phyloP scores from a whole-genome alignment of 2,888 invertebrate genomes.

The Amiota mariae region DNA sequence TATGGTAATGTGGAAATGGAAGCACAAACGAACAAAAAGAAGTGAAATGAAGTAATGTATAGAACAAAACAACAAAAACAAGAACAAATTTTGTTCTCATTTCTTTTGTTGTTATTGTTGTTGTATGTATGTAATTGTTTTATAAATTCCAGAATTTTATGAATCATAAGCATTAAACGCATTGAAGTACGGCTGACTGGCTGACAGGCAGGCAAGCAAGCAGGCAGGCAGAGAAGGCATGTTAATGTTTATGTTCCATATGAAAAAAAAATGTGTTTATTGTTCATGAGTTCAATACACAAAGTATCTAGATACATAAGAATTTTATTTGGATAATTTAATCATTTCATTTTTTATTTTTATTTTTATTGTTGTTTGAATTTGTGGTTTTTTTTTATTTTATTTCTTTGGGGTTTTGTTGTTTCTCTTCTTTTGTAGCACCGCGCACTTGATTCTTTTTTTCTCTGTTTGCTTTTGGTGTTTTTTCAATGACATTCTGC shows the following conservation, averaged over 20 bases:
- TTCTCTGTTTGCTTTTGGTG: not conserved
- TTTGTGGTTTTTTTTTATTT: constrained; percentile 14
- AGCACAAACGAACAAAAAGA: no score
- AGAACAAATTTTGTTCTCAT: no score
- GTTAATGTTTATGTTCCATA: no score
- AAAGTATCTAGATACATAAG: no score
- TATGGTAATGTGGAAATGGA: no score
- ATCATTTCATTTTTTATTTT: not conserved
- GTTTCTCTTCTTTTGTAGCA: constrained; percentile 30
- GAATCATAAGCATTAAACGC: constrained; percentile 38
- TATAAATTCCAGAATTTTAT: constrained; percentile 36
- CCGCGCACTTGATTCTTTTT: not conserved
- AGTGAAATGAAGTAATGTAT: no score
- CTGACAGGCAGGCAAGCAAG: no score
- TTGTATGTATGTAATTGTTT: not conserved
- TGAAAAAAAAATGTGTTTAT: no score
- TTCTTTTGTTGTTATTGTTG: no score
- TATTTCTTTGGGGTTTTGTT: constrained; percentile 23
- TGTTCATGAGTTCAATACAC: no score
- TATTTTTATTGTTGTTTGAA: not conserved
- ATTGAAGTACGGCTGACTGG: not conserved
- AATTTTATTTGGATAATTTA: not conserved
- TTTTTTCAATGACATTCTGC: constrained; percentile 34
- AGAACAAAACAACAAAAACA: no score
- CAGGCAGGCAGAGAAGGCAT: no score